These are phyloP conservation scores for Hestina assimilis DNA, from an alignment of 1,140 invertebrate species.

Conservation along the genomic window DNA sequence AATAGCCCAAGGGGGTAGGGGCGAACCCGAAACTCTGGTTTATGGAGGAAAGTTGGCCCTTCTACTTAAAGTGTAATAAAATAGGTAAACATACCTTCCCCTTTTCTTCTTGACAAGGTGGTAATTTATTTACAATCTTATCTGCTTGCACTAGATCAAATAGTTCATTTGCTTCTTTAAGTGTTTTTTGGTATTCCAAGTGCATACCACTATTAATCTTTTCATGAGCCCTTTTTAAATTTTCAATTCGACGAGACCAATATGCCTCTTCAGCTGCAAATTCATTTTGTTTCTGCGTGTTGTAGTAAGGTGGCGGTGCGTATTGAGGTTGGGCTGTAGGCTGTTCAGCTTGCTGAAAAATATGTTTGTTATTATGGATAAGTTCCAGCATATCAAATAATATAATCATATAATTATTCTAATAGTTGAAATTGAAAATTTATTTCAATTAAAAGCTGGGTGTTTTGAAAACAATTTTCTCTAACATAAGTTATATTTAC, in stretches of 20 bases:
- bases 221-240: slow-evolving; percentile 61
- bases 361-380: not conserved
- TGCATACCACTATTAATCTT: slow-evolving; percentile 67
- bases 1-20: too few species aligned
- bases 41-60: too few species aligned
- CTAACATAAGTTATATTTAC: too few species aligned
- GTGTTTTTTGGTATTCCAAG: slow-evolving; percentile 65
- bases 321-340: slow-evolving; percentile 46
- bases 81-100: slow-evolving; percentile 46
- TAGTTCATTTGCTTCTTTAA: slow-evolving; percentile 67
- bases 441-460: too few species aligned
- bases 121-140: slow-evolving; percentile 57
- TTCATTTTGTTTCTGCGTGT: slow-evolving; percentile 47
- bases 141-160: slow-evolving; percentile 58
- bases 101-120: slow-evolving; percentile 69
- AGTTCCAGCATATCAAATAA: too few species aligned
- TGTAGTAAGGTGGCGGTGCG: slow-evolving; percentile 51
- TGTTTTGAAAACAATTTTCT: too few species aligned
- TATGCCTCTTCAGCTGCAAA: slow-evolving; percentile 66
- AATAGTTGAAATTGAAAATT: too few species aligned
- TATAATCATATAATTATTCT: not conserved
- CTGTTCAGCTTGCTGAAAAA: slow-evolving; percentile 54
- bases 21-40: too few species aligned
- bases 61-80: not conserved
- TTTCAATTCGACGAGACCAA: slow-evolving; percentile 64